These are phyloP conservation scores for Anarhynchus alexandrinus DNA, from an alignment of 2,113 vertebrate genomes.

Conservation along the genomic window DNA sequence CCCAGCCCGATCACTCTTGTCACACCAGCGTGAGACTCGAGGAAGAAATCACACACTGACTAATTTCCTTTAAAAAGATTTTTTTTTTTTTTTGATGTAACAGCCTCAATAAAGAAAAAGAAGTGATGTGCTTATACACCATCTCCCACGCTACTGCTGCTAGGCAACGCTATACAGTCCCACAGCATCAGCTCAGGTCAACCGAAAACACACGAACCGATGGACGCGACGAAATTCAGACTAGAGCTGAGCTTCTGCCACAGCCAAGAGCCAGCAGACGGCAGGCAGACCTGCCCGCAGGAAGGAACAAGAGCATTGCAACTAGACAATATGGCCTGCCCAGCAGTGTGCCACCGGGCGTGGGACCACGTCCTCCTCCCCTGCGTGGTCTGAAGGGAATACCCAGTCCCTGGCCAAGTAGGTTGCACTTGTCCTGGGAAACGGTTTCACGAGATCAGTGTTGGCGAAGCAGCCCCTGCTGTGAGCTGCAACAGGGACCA, in stretches of 20 bases:
- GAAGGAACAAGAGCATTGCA: not conserved
- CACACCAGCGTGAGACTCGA: not conserved
- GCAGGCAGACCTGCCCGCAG: not conserved
- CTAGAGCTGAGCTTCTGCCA: not conserved
- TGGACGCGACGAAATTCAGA: accelerated
- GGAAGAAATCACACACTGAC: not conserved
- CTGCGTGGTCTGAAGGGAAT: accelerated
- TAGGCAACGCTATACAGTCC: not conserved
- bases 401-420: not conserved
- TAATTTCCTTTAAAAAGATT: not conserved
- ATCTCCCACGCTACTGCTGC: not conserved
- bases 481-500: not conserved
- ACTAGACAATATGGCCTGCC: not conserved
- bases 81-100: not conserved
- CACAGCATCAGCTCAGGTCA: slow-evolving; percentile 1
- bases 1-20: not conserved
- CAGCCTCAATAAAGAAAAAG: slow-evolving; percentile 7
- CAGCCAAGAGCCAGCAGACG: not conserved
- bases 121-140: slow-evolving; percentile 17
- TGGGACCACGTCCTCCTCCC: not conserved
- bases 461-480: not conserved
- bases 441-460: not conserved
- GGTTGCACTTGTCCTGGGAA: not conserved
- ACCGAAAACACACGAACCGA: accelerated
- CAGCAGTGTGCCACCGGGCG: accelerated